These are phyloP conservation scores for Oncorhynchus gorbuscha DNA, from an alignment of 2,113 vertebrate species.

Conservation along the genomic window DNA sequence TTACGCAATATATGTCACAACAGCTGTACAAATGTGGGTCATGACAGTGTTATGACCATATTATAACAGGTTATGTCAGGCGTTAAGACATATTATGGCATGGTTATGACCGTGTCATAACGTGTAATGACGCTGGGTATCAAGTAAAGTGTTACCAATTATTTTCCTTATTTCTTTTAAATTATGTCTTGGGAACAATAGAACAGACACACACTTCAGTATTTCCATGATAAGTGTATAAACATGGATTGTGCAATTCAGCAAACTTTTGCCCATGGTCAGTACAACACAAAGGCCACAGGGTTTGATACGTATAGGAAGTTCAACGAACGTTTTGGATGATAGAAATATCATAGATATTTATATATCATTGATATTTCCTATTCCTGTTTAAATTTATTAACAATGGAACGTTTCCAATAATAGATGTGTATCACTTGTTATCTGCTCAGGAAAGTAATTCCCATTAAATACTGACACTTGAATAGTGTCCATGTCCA, in stretches of 20 bases:
- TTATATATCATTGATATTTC: constrained; percentile 1
- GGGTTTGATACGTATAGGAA: constrained; percentile 23
- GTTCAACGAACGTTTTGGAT: constrained; percentile 19
- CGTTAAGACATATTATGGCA: too few relatives aligned
- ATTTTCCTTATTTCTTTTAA: too few relatives aligned
- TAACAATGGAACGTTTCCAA: constrained; percentile 30
- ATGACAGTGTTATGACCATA: too few relatives aligned
- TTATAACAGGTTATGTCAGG: too few relatives aligned
- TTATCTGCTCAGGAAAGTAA: constrained; percentile 28
- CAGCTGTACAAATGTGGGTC: too few relatives aligned
- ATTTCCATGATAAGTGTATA: not conserved
- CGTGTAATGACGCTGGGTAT: too few relatives aligned
- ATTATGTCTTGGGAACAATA: not conserved
- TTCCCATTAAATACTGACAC: not conserved
- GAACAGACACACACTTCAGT: not conserved
- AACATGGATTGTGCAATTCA: not conserved
- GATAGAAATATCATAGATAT: constrained; percentile 31
- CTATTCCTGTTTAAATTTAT: constrained; percentile 39
- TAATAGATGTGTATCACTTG: constrained; percentile 20
- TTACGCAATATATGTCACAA: too few relatives aligned
- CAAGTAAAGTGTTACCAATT: too few relatives aligned
- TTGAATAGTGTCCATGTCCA: not conserved
- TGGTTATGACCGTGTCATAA: too few relatives aligned
- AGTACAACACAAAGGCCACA: not conserved
- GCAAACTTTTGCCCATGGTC: constrained; percentile 1